Conservation (phyloP, 2,797 vertebrate species). For the Chelon auratus region DNA sequence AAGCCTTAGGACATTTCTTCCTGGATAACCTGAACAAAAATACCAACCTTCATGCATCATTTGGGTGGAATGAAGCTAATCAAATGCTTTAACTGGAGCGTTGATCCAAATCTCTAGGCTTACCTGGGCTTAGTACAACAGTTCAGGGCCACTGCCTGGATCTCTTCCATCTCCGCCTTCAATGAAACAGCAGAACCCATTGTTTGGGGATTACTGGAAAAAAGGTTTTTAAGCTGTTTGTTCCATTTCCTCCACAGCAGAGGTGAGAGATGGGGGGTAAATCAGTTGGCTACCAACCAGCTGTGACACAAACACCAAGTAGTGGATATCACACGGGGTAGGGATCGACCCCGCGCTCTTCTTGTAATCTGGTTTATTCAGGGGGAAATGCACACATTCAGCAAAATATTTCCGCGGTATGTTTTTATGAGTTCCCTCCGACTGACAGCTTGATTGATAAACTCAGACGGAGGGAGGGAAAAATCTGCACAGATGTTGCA, state of each 20-base stretch:
- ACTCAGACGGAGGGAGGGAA: constrained; percentile 4
- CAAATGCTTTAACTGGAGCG: constrained; percentile 41
- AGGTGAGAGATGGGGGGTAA: constrained; percentile 60
- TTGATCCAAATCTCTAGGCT: constrained; percentile 48
- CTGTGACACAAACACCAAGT: constrained; percentile 20
- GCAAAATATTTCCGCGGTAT: constrained; percentile 9
- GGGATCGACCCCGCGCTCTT: constrained; percentile 17
- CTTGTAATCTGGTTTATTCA: constrained; percentile 43
- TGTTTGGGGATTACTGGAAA: constrained; percentile 65
- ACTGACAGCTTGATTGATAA: constrained; percentile 26
- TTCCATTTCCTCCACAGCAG: constrained; percentile 66
- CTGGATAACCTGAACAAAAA: constrained; percentile 8
- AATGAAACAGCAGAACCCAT: constrained; percentile 61
- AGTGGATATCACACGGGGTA: constrained; percentile 30
- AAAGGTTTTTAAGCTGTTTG: constrained; percentile 53
- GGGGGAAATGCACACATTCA: constrained; percentile 3
- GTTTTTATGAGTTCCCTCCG: not conserved
- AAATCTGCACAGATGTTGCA: not conserved
- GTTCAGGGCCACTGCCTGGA: constrained; percentile 25
- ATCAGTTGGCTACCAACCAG: constrained; percentile 54
- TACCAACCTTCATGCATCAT: constrained; percentile 5
- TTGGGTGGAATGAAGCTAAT: constrained; percentile 40
- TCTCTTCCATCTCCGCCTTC: constrained; percentile 32
- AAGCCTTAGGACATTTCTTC: not conserved
- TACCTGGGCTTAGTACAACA: constrained; percentile 46